A percentile compares a stretch with the other conserved stretches of the same genome.
phyloP scores from a whole-genome alignment of 53 echinoderm and acorn worm genomes.

The Stichopus horrens region DNA sequence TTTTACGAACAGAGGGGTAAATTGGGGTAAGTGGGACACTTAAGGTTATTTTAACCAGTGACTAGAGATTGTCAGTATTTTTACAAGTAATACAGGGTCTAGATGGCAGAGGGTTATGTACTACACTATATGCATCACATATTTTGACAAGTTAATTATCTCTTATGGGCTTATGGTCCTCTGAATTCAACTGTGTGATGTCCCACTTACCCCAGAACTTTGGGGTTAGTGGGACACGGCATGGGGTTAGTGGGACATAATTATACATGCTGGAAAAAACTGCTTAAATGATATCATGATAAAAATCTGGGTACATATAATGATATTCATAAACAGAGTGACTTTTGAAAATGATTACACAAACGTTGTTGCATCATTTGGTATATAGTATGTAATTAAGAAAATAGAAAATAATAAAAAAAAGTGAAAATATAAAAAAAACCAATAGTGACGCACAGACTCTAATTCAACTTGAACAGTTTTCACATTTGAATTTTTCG shows the following conservation, averaged over 20 bases:
- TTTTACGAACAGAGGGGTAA: too few species aligned
- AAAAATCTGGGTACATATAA: neutral
- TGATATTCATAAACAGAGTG: constrained; percentile 12
- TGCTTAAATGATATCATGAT: neutral
- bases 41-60: neutral
- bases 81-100: constrained; percentile 4
- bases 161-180: neutral
- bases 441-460: neutral
- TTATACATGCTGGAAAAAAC: neutral
- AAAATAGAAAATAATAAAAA: constrained; percentile 6
- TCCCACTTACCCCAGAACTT: constrained; percentile 21
- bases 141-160: neutral
- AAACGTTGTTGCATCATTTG: neutral
- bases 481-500: constrained; percentile 7
- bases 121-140: neutral
- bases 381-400: neutral
- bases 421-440: neutral
- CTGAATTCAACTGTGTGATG: neutral
- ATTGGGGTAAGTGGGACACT: constrained; percentile 37
- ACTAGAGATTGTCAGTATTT: neutral
- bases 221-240: constrained; percentile 25
- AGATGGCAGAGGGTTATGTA: neutral
- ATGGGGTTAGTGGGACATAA: neutral
- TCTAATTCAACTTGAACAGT: neutral
- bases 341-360: neutral